phyloP scores from a whole-genome alignment of 2,797 vertebrate genomes.

The Ambastaia sidthimunki region DNA sequence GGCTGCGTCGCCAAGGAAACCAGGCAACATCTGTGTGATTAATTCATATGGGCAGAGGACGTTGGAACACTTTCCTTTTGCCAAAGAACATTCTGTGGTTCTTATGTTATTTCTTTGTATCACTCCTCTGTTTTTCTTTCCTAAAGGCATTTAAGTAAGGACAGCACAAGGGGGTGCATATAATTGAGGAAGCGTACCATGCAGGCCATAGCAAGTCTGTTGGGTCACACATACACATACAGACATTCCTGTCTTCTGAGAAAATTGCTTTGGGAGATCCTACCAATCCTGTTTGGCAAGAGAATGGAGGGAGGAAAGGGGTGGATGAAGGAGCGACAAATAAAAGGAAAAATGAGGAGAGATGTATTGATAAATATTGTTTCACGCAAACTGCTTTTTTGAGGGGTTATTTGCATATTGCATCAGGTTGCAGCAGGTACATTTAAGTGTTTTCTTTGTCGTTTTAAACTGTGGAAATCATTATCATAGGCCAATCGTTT shows the following conservation, averaged over 20 bases:
- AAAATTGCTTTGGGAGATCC: conserved; percentile 79
- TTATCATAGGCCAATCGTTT: conserved; percentile 14
- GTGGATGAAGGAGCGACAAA: conserved; percentile 69
- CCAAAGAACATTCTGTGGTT: conserved; percentile 4
- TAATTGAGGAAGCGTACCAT: conserved; percentile 16
- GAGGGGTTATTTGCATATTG: conserved; percentile 77
- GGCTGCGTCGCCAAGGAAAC: not conserved
- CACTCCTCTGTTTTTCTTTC: conserved; percentile 15
- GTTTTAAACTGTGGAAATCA: not conserved
- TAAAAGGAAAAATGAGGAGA: conserved; percentile 28
- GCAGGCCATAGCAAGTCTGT: conserved; percentile 39
- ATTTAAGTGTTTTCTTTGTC: not conserved
- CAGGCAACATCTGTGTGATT: conserved; percentile 24
- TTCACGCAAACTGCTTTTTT: conserved; percentile 57
- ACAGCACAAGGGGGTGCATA: not conserved
- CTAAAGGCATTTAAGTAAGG: not conserved
- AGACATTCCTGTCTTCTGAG: conserved; percentile 82
- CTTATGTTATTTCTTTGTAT: not conserved
- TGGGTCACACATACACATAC: conserved; percentile 18
- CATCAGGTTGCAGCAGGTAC: conserved; percentile 69
- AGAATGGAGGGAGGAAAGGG: conserved; percentile 67
- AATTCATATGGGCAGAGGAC: conserved; percentile 4
- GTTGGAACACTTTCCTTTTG: not conserved
- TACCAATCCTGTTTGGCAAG: conserved; percentile 84
- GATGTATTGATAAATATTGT: conserved; percentile 19